These are phyloP conservation scores for Rhagium mordax DNA, from an alignment of 2,888 invertebrate genomes.

Conservation along the genomic window DNA sequence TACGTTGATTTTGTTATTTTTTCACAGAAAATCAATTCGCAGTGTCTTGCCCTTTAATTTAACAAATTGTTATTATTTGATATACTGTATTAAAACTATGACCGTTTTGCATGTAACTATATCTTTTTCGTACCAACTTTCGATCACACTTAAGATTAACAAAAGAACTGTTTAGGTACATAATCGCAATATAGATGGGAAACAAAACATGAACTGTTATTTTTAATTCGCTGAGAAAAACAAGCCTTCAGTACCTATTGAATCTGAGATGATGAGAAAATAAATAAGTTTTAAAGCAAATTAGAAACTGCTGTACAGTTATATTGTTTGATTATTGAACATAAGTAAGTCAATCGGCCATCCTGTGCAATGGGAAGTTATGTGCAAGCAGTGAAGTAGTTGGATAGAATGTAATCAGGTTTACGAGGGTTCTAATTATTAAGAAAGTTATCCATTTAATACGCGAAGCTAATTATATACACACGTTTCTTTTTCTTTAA, in stretches of 20 bases:
- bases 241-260: neutral
- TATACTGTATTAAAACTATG: no score
- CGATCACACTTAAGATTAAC: no score
- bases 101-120: no score
- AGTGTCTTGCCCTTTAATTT: no score
- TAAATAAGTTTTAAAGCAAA: neutral
- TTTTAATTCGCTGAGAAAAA: neutral
- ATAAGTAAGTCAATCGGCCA: slow-evolving; percentile 21
- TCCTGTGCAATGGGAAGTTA: neutral
- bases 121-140: no score
- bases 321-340: slow-evolving; percentile 1
- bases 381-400: neutral
- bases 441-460: neutral
- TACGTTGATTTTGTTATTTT: no score
- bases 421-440: neutral
- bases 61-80: no score
- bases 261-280: neutral
- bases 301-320: slow-evolving; percentile 17
- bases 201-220: neutral
- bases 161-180: no score
- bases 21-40: no score
- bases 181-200: slow-evolving; percentile 1
- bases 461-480: neutral
- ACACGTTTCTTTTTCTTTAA: no score
- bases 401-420: neutral